A percentile compares a stretch with the other conserved stretches of the same genome.
These are phyloP conservation scores for Drosophila pegasa DNA, from an alignment of 2,888 invertebrate genomes.

Conservation along the genomic window DNA sequence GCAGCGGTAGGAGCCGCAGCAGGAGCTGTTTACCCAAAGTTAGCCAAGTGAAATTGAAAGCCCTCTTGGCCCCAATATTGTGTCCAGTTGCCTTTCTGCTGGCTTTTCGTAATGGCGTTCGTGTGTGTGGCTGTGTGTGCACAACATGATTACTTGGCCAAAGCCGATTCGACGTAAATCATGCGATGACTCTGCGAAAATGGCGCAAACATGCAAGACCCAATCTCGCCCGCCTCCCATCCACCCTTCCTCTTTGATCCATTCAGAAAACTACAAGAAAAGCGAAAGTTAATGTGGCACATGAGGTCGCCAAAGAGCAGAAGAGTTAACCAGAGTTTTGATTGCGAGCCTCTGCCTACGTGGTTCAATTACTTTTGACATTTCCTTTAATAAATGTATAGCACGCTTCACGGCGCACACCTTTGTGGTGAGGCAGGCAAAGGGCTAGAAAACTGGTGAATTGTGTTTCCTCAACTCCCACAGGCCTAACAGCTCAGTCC, in stretches of 20 bases:
- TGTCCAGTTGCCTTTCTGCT: constrained; percentile 41
- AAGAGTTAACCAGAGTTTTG: constrained; percentile 58
- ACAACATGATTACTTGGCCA: constrained; percentile 70
- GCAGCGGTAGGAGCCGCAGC: constrained; percentile 13
- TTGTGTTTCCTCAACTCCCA: background rate
- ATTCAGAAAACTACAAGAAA: constrained; percentile 17
- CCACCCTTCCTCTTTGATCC: background rate
- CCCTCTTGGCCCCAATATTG: constrained; percentile 69
- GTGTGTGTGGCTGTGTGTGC: constrained; percentile 39
- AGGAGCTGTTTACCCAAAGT: constrained; percentile 67
- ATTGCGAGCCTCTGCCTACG: constrained; percentile 49
- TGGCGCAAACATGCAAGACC: constrained; percentile 56
- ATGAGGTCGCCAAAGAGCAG: constrained; percentile 34
- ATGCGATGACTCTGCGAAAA: constrained; percentile 75
- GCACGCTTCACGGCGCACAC: constrained; percentile 38
- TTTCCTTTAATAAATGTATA: constrained; percentile 68
- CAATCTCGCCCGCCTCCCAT: background rate
- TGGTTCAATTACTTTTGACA: constrained; percentile 75
- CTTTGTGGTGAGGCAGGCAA: background rate
- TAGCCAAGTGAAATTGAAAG: constrained; percentile 77
- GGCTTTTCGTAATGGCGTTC: constrained; percentile 50
- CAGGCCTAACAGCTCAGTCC: background rate
- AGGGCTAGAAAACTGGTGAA: background rate
- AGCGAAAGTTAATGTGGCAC: constrained; percentile 75
- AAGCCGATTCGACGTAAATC: constrained; percentile 73